Evolutionary conservation across 2,113 vertebrate species (phyloP), one percentile per base, ranked within the genome.

Genomic region (Arvicanthis niloticus): DNA sequence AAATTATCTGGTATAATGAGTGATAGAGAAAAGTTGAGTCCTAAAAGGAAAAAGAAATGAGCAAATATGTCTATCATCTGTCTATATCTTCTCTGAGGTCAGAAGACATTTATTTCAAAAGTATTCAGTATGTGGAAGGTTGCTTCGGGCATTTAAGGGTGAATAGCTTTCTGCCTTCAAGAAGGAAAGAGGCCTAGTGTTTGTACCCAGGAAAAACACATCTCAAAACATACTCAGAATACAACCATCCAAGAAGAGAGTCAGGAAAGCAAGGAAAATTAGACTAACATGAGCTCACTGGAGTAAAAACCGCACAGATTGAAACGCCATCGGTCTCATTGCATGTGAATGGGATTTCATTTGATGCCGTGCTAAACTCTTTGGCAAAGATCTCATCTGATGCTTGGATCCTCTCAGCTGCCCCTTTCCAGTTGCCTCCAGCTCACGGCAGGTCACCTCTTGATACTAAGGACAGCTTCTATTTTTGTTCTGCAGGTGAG

Each of bases 161-260:
- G 96, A 81, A 87, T 76, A 76, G 68, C 4, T 93, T 92, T 95
- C 72, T 26, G 80, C 45, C 19, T 96, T 90, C 60, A 93, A 85
- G 90, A 87, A 89, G 68, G 89, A 91, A 93, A 31, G 40, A 82
- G 53, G 12, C n/a, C 67, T 91, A 58, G 42, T 88, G 76, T 96
- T 81, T 94, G 94, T 5, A 82, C 6, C 6, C 40, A 89, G 51
- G 68, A 60, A 90, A 87, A 89, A 89, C 51, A n/a, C 31, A 93
- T 70, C 96, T 95, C 88, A 90, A 87, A 73, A 95, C 62, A 62
- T 86, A 77, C 77, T 96, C 89, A 91, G 95, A 97, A 92, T 89
- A 96, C 45, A 92, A 88, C 92, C 94, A 93, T 88, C 68, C 91
- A 86, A 72, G 87, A 86, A 94, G 91, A 91, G 58, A 84, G 40